phyloP scores from a whole-genome alignment of 2,797 vertebrate genomes.

The Coreius guichenoti region DNA sequence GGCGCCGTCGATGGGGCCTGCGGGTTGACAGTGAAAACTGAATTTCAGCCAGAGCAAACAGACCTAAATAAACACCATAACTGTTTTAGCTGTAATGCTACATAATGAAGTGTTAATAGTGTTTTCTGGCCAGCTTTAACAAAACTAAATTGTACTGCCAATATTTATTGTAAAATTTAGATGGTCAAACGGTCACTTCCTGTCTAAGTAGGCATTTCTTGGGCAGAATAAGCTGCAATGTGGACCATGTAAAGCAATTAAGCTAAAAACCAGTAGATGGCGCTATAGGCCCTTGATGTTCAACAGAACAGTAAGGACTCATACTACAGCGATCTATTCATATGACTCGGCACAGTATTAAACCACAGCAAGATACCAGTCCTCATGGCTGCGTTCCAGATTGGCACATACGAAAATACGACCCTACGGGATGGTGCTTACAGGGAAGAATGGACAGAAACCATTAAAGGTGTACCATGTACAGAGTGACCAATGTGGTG shows the following conservation, averaged over 20 bases:
- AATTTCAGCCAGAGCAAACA: not conserved
- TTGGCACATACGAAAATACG: not conserved
- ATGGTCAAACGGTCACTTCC: not conserved
- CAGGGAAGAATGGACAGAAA: not conserved
- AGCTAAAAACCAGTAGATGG: not conserved
- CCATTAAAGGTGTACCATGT: not conserved
- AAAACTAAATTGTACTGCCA: not conserved
- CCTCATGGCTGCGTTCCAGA: not conserved
- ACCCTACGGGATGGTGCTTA: not conserved
- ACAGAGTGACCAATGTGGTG: not conserved
- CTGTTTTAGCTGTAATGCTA: not conserved
- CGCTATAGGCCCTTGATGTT: not conserved
- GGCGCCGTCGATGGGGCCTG: constrained; percentile 87
- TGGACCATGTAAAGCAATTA: not conserved
- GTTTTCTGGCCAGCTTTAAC: not conserved
- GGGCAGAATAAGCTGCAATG: not conserved
- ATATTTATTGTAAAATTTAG: not conserved
- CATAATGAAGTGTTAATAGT: not conserved
- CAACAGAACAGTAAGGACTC: not conserved
- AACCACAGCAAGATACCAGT: not conserved
- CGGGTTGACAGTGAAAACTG: constrained; percentile 11
- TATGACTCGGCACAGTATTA: not conserved
- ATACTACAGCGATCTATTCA: not conserved
- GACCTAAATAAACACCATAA: not conserved
- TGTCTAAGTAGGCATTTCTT: not conserved